Evolutionary conservation across 1,140 invertebrate species (phyloP).

Genomic region (Pomacea maculata): DNA sequence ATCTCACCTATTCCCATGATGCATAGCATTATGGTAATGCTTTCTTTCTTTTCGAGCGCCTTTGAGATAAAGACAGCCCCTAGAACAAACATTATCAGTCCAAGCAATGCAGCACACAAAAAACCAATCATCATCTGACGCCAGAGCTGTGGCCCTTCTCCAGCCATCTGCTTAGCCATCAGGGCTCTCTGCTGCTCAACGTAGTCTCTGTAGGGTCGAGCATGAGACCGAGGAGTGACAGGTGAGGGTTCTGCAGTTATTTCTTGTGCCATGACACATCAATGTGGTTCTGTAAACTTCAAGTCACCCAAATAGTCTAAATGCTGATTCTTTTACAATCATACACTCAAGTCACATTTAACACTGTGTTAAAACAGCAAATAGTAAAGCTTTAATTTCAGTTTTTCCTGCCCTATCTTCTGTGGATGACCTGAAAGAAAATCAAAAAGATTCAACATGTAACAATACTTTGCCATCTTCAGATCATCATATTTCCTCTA

Average conservation of each 20-base stretch:
- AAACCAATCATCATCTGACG: constrained; percentile 53
- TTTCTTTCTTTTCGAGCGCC: constrained; percentile 42
- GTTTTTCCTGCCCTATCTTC: no score
- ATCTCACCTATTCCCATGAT: constrained; percentile 55
- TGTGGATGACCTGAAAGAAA: no score
- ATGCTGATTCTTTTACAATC: no score
- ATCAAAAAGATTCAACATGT: no score
- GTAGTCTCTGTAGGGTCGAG: constrained; percentile 31
- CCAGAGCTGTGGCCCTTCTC: constrained; percentile 38
- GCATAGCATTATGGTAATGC: constrained; percentile 54
- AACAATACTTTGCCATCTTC: no score
- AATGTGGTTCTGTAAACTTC: no score
- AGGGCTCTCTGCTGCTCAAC: constrained; percentile 26
- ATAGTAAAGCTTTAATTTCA: no score
- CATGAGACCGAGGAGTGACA: constrained; percentile 29
- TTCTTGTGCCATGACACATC: constrained; percentile 10
- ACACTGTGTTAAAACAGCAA: no score
- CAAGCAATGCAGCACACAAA: constrained; percentile 44
- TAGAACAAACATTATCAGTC: constrained; percentile 46
- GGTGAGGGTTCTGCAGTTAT: constrained; percentile 17
- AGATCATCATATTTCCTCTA: no score
- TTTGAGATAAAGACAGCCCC: constrained; percentile 46
- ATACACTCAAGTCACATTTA: no score
- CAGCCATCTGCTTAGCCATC: constrained; percentile 25
- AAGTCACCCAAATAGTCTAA: no score